Conservation (phyloP, 1,140 invertebrate genomes). For the Fragariocoptes setiger region DNA sequence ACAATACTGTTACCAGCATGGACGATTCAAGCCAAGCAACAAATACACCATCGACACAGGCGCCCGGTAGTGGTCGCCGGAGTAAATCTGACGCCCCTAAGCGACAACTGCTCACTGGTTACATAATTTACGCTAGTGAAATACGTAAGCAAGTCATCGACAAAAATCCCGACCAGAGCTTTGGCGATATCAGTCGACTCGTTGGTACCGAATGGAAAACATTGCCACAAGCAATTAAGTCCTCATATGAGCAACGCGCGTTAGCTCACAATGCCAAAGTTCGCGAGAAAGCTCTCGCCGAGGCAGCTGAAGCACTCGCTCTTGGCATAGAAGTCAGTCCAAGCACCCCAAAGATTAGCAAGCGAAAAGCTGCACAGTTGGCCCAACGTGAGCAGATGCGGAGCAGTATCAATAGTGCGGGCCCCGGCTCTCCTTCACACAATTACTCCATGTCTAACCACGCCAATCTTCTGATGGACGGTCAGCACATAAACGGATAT, state of each 20-base stretch:
- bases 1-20: not conserved
- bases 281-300: slow-evolving; percentile 7
- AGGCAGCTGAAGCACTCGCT: slow-evolving; percentile 8
- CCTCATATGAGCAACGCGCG: slow-evolving; percentile 67
- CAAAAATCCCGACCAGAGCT: slow-evolving; percentile 69
- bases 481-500: too few species aligned
- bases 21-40: not conserved
- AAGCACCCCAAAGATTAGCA: slow-evolving; percentile 8
- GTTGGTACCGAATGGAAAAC: slow-evolving; percentile 90
- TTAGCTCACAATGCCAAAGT: slow-evolving; percentile 34
- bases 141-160: slow-evolving; percentile 49
- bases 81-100: slow-evolving; percentile 18
- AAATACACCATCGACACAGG: not conserved
- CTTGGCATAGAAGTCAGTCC: not conserved
- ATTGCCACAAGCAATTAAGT: slow-evolving; percentile 48
- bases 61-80: too few species aligned
- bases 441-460: slow-evolving; percentile 67
- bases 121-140: slow-evolving; percentile 92
- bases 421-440: too few species aligned
- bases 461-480: slow-evolving; percentile 51
- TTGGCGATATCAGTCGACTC: slow-evolving; percentile 87
- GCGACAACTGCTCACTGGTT: slow-evolving; percentile 68
- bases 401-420: too few species aligned
- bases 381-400: slow-evolving; percentile 58
- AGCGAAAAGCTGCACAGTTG: slow-evolving; percentile 32